These are phyloP conservation scores for Drosophila insularis DNA, from an alignment of 1,140 invertebrate species.

Conservation along the genomic window DNA sequence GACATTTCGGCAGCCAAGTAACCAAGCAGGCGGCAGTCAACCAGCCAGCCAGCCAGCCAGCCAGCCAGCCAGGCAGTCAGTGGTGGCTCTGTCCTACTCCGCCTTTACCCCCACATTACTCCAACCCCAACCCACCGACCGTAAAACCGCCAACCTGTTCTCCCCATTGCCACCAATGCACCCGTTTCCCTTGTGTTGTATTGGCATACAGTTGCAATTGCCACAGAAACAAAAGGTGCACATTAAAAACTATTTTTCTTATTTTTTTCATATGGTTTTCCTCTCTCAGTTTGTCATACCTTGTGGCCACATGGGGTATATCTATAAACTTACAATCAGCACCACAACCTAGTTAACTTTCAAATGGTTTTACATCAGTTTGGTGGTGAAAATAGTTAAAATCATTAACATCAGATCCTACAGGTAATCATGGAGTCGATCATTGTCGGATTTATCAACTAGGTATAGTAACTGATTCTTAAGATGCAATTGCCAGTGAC, in stretches of 20 bases:
- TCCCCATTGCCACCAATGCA: not conserved
- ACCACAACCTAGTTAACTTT: too few relatives aligned
- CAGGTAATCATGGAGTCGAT: not conserved
- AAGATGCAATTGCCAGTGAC: constrained; percentile 2
- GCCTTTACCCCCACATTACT: not conserved
- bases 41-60: not conserved
- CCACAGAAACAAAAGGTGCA: constrained; percentile 78
- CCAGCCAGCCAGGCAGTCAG: constrained; percentile 23
- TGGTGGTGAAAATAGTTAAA: too few relatives aligned
- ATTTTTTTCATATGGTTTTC: constrained; percentile 12
- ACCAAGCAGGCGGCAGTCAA: not conserved
- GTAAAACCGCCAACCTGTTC: not conserved
- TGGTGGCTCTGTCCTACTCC: constrained; percentile 11
- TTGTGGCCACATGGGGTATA: too few relatives aligned
- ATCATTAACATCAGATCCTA: too few relatives aligned
- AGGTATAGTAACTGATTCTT: not conserved
- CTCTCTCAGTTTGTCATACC: constrained; percentile 6
- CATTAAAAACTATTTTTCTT: constrained; percentile 63
- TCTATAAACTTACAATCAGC: too few relatives aligned
- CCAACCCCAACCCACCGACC: not conserved
- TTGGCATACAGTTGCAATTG: constrained; percentile 57
- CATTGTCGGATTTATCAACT: too few relatives aligned
- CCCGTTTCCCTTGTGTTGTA: not conserved
- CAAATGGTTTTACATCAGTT: too few relatives aligned
- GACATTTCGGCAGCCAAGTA: constrained; percentile 76